Conservation (phyloP, 2,888 invertebrate species). For the Agrilus mali region DNA sequence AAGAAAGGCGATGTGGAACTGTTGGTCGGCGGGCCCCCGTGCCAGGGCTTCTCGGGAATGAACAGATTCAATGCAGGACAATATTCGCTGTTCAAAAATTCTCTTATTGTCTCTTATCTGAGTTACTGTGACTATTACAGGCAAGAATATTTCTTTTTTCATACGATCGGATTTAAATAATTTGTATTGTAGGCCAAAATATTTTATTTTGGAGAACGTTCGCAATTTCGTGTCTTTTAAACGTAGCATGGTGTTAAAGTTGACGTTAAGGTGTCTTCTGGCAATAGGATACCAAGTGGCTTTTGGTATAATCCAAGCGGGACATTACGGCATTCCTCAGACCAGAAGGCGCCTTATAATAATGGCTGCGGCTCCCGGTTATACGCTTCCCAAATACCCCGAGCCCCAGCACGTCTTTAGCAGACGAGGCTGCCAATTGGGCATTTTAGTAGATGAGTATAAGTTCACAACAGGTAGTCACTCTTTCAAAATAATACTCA, state of each 20-base stretch:
- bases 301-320: conserved; percentile 77
- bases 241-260: conserved; percentile 65
- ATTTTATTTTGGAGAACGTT: conserved; percentile 75
- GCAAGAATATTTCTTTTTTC: conserved; percentile 11
- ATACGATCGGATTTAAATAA: background rate
- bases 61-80: conserved; percentile 75
- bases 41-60: conserved; percentile 85
- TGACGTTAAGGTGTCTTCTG: conserved; percentile 61
- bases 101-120: conserved; percentile 66
- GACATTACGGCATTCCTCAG: conserved; percentile 75
- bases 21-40: conserved; percentile 77
- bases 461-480: conserved; percentile 27
- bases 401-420: conserved; percentile 71
- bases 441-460: conserved; percentile 46
- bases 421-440: conserved; percentile 47
- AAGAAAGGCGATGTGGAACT: conserved; percentile 70
- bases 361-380: conserved; percentile 71
- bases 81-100: conserved; percentile 77
- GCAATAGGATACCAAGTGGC: conserved; percentile 82
- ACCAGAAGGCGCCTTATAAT: conserved; percentile 62
- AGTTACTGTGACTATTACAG: conserved; percentile 79
- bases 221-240: conserved; percentile 78
- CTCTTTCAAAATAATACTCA: too few relatives aligned
- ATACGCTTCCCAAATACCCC: conserved; percentile 59
- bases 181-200: conserved; percentile 44